A percentile compares a stretch with the other conserved stretches of the same genome.
phyloP scores from a whole-genome alignment of 2,797 vertebrate genomes.

The Enoplosus armatus region DNA sequence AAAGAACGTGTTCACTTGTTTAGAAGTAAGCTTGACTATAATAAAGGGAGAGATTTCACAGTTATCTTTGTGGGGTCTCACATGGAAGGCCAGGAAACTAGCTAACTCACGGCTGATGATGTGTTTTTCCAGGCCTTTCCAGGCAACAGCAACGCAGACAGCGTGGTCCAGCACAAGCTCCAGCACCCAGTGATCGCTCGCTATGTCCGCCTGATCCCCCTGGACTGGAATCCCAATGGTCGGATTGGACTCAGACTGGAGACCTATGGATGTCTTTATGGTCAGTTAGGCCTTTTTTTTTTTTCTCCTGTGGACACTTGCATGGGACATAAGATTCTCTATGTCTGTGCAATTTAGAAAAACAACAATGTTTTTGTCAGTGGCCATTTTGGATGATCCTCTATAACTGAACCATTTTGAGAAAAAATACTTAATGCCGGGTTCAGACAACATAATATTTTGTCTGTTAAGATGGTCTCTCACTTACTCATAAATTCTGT shows the following conservation, averaged over 20 bases:
- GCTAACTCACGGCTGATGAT: not conserved
- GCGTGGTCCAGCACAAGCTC: slow-evolving; percentile 91
- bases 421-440: not conserved
- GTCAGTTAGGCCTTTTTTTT: slow-evolving; percentile 84
- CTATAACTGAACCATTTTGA: not conserved
- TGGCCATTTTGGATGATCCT: not conserved
- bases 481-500: not conserved
- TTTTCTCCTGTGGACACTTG: not conserved
- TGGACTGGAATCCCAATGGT: slow-evolving; percentile 92
- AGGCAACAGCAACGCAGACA: slow-evolving; percentile 95
- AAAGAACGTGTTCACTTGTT: slow-evolving; percentile 33
- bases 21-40: not conserved
- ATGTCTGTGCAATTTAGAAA: not conserved
- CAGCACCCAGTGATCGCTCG: slow-evolving; percentile 90
- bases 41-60: slow-evolving; percentile 1
- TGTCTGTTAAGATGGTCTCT: not conserved
- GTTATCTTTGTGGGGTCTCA: not conserved
- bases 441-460: too few relatives aligned
- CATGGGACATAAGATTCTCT: not conserved
- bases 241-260: slow-evolving; percentile 94
- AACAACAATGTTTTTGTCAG: not conserved
- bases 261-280: slow-evolving; percentile 91
- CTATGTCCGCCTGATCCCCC: slow-evolving; percentile 90
- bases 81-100: not conserved
- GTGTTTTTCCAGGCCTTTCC: slow-evolving; percentile 60